Base-by-base conservation (phyloP, 1,140 invertebrate genomes). In the Ceratitis capitata region DNA sequence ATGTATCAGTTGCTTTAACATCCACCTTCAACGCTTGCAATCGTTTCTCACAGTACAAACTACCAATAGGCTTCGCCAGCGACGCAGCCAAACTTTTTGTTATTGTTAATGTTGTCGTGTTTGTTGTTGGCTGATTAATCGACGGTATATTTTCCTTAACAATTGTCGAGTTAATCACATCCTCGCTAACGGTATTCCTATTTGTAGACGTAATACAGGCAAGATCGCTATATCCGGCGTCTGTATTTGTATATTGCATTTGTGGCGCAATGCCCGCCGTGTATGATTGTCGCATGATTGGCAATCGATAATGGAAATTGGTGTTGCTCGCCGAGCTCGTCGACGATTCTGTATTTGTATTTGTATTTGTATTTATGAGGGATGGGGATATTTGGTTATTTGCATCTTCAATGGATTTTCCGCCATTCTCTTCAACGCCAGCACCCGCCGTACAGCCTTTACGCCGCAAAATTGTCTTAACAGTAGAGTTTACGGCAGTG, bases 21-120 rank as follows among this genome's bases (percentile, higher is more conserved):
- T 78, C 69, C 69, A 78, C 12, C 12, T 78, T 78, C 0, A 47
- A 23, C 19, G 69, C 69, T n/a, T 91, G 88, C 42, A 92, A 83
- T 5, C 91, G 91, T 78, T 91, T 90, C 58, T 92, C 91, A 82
- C 91, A 92, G 42, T 88, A 91, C 4, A 92, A 86, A 61, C 88
- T 88, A 32, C 91, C 89, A 64, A 91, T 85, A 1, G 90, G 88
- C 84, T 89, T 88, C 7, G 87, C 87, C 85, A 91, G 86, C 1
- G 90, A 90, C 3, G 89, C 88, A 1, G 90, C 84, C 82, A 91
- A 39, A 82, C 89, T 90, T 56, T 91, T 91, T 39, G 90, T 91
- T 64, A 90, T 87, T 56, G 58, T 82, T 35, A 29, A n/a, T n/a
- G 85, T 58, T 7, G 53, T 47, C 32, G 85, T 12, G 0, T 83